phyloP scores from a whole-genome alignment of 2,797 vertebrate species.

The Eremophila alpestris region DNA sequence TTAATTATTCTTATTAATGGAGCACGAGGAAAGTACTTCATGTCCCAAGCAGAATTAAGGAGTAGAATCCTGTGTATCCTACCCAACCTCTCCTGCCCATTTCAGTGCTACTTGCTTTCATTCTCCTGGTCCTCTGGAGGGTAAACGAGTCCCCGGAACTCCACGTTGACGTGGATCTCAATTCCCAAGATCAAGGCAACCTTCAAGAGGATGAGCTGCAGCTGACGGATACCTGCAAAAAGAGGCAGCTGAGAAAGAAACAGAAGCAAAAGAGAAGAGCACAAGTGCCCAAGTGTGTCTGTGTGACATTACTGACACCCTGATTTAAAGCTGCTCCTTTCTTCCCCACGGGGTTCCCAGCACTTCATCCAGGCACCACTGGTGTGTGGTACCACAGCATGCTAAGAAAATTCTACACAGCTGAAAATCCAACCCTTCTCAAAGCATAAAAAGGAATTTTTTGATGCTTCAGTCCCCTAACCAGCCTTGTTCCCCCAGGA shows the following conservation, averaged over 20 bases:
- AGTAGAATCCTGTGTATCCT: not conserved
- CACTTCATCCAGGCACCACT: not conserved
- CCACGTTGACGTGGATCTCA: slow-evolving; percentile 96
- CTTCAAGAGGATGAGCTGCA: slow-evolving; percentile 96
- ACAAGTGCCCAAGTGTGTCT: not conserved
- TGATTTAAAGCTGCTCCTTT: not conserved
- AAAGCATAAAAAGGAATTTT: not conserved
- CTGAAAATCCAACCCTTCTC: not conserved
- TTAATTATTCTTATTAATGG: not conserved
- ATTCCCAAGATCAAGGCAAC: slow-evolving; percentile 95
- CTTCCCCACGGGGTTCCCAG: not conserved
- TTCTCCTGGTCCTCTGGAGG: slow-evolving; percentile 95
- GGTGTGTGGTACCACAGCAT: not conserved
- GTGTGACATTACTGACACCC: not conserved
- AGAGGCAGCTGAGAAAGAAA: not conserved
- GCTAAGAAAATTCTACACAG: not conserved
- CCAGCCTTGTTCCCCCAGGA: not conserved
- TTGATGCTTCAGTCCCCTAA: not conserved
- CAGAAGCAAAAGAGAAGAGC: not conserved
- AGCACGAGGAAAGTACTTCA: not conserved
- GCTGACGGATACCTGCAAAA: slow-evolving; percentile 93
- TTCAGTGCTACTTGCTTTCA: slow-evolving; percentile 83
- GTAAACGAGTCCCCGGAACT: slow-evolving; percentile 92
- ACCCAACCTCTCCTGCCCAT: not conserved
- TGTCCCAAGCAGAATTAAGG: not conserved